phyloP scores from a whole-genome alignment of 37 sponge, comb jelly and placozoan species.

The Hormiphora californensis region DNA sequence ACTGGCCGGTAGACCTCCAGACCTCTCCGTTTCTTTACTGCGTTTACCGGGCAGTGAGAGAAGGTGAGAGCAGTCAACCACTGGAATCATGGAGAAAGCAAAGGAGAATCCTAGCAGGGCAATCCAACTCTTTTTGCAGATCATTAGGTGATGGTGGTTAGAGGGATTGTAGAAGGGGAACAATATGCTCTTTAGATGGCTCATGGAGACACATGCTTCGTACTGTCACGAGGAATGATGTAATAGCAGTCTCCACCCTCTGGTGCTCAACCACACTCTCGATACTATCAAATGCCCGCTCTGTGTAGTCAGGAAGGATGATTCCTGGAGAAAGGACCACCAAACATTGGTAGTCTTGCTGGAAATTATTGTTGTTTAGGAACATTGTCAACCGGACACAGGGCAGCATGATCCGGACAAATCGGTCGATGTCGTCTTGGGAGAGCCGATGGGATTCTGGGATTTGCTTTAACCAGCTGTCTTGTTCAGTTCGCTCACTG shows the following conservation, averaged over 20 bases:
- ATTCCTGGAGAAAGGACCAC: constrained; percentile 58
- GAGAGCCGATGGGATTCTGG: constrained; percentile 64
- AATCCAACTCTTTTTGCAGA: constrained; percentile 64
- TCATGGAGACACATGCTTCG: constrained; percentile 48
- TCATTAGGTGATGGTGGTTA: too few relatives aligned
- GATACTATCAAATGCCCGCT: constrained; percentile 65
- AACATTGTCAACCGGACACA: constrained; percentile 70
- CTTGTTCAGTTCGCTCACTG: constrained; percentile 67
- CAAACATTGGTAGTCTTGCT: constrained; percentile 40
- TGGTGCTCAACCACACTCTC: constrained; percentile 92
- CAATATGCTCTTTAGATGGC: constrained; percentile 60
- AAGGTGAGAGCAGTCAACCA: constrained; percentile 11
- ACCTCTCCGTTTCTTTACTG: not conserved
- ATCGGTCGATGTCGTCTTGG: constrained; percentile 72
- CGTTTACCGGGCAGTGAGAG: not conserved
- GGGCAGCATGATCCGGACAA: constrained; percentile 72
- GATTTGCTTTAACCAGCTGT: constrained; percentile 59
- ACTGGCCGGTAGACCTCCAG: not conserved
- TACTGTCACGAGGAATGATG: constrained; percentile 66
- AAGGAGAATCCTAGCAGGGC: constrained; percentile 38
- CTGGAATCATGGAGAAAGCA: constrained; percentile 24
- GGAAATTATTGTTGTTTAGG: constrained; percentile 61
- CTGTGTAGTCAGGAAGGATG: constrained; percentile 60
- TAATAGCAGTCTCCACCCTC: constrained; percentile 70
- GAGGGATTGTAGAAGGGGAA: constrained; percentile 65